A percentile compares a stretch with the other conserved stretches of the same genome.
Conservation (phyloP, 2,797 vertebrate species). For the Chrysocyon brachyurus region DNA sequence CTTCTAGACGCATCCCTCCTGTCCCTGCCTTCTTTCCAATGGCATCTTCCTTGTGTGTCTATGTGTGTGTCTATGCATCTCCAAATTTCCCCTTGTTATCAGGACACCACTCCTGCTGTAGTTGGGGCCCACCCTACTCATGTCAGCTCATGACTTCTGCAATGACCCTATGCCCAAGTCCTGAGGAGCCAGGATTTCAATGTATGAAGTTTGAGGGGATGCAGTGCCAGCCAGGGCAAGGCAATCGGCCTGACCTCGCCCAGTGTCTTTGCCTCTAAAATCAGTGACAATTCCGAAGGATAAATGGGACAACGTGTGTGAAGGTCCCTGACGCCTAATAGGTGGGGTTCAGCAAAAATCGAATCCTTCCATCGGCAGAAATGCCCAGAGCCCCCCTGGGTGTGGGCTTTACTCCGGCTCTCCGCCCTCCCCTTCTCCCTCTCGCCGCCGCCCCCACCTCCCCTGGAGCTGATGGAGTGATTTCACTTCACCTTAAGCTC, state of each 20-base stretch:
- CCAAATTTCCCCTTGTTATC: neutral
- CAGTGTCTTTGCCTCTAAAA: neutral
- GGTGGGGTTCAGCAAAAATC: neutral
- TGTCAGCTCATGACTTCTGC: neutral
- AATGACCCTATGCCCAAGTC: neutral
- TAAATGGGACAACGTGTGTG: accelerated
- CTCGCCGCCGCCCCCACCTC: accelerated
- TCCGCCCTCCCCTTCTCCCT: neutral
- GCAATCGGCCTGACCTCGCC: neutral
- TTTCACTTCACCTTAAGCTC: neutral
- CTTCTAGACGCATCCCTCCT: neutral
- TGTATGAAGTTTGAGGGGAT: neutral
- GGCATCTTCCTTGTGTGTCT: accelerated
- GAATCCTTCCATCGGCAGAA: neutral
- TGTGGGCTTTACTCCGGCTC: neutral
- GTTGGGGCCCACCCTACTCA: neutral
- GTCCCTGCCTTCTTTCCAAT: accelerated
- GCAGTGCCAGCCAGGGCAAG: neutral
- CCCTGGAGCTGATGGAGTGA: neutral
- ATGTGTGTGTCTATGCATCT: too few relatives aligned
- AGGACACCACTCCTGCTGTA: neutral
- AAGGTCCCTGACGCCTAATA: too few relatives aligned
- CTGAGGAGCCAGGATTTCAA: neutral
- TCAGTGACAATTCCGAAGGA: neutral
- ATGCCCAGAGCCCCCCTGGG: neutral